Evolutionary conservation across 2,888 invertebrate species (phyloP).

Genomic region (Scelioninae gen. 1): DNA sequence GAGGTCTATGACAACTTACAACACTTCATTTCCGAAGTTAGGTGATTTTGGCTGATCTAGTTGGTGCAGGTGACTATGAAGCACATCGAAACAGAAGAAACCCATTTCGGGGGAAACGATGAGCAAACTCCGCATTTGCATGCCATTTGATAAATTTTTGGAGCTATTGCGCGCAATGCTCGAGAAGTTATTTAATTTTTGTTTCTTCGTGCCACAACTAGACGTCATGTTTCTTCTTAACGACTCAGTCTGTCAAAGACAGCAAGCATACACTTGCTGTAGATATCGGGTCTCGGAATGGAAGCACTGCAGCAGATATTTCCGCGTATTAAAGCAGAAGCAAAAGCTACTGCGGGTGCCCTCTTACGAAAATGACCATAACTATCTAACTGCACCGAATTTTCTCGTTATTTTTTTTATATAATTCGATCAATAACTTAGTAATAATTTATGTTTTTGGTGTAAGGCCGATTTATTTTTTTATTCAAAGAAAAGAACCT

Average conservation of each 20-base stretch:
- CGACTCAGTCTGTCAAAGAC: slow-evolving; percentile 18
- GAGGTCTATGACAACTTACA: slow-evolving; percentile 88
- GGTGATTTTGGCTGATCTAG: slow-evolving; percentile 96
- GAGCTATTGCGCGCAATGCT: slow-evolving; percentile 87
- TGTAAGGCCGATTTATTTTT: no score
- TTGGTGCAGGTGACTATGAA: slow-evolving; percentile 96
- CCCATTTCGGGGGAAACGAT: slow-evolving; percentile 98
- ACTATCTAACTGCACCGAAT: no score
- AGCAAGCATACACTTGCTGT: slow-evolving; percentile 32
- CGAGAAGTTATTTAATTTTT: slow-evolving; percentile 91
- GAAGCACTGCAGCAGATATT: no score
- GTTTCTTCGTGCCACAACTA: slow-evolving; percentile 96
- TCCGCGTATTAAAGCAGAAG: no score
- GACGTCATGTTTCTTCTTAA: slow-evolving; percentile 89
- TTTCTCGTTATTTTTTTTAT: no score
- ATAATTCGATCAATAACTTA: no score
- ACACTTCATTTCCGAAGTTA: slow-evolving; percentile 96
- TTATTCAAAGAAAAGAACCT: no score
- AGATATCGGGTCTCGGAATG: no score
- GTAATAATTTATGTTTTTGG: no score
- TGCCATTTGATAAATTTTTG: slow-evolving; percentile 85
- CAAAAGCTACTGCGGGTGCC: no score
- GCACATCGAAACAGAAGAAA: slow-evolving; percentile 99
- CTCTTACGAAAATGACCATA: no score
- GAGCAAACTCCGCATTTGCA: slow-evolving; percentile 84